These are phyloP conservation scores for Podarcis muralis DNA, from an alignment of 2,113 vertebrate species.

Conservation along the genomic window DNA sequence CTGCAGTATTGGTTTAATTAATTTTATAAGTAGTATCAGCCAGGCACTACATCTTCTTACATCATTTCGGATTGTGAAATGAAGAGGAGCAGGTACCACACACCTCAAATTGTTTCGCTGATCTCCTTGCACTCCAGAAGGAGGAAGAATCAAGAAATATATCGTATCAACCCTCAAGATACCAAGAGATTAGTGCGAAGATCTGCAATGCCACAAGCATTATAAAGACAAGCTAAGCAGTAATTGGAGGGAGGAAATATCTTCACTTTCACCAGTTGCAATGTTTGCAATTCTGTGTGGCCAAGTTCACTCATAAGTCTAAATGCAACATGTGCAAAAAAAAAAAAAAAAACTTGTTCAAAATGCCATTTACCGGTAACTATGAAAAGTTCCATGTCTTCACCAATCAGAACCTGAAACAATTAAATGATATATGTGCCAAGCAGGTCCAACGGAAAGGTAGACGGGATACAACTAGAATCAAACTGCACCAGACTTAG, in stretches of 20 bases:
- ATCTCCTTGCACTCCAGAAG: neutral
- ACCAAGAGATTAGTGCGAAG: neutral
- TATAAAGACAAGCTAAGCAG: too few relatives aligned
- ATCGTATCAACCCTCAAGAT: neutral
- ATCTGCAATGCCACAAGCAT: neutral
- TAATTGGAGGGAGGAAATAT: too few relatives aligned
- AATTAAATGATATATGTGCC: neutral
- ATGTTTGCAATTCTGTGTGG: neutral
- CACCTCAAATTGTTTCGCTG: neutral
- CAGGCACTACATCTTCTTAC: neutral
- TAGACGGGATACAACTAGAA: neutral
- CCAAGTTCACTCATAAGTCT: neutral
- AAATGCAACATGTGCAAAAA: neutral
- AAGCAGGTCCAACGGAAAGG: neutral
- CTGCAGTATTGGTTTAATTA: neutral
- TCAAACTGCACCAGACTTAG: accelerated
- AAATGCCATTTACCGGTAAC: neutral
- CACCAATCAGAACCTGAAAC: constrained; percentile 4
- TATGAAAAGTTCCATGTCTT: neutral
- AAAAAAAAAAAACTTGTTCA: neutral
- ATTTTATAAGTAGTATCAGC: neutral
- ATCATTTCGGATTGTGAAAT: neutral
- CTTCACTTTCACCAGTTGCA: neutral
- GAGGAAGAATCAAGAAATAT: neutral
- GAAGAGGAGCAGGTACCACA: too few relatives aligned